Evolutionary conservation across 2,888 invertebrate genomes (phyloP), one percentile per base, ranked within the genome.

Genomic region (Pandemis corylana): DNA sequence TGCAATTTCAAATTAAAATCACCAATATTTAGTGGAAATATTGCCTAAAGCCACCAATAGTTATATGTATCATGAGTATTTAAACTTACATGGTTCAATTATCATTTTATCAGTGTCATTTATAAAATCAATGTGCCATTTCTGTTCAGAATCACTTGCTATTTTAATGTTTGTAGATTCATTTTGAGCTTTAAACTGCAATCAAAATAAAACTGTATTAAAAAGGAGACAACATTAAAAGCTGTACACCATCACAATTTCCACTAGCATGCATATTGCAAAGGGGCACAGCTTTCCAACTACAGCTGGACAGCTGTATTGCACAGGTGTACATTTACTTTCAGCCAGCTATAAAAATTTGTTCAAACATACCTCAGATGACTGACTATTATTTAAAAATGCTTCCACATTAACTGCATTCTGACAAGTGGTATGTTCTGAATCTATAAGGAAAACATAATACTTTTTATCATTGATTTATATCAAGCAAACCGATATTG

Each of bases 351-450:
- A 51, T 51, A n/a, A n/a, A 56, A 15, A 7, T 20, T 51, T n/a
- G 5, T n/a, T 51, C 15, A 15, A 15, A 56, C 20, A 65, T 53
- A 90, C 89, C 88, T 87, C 82, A 76, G 77, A 81, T 51, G 71
- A 75, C 51, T 78, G 76, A 77, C 79, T 82, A 76, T 80, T 79
- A 77, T 88, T 87, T 78, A 90, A 83, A 80, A 92, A 89, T 56
- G 90, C 87, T 77, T 91, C 90, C 79, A 91, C 83, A 82, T 90
- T 90, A 44, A 89, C 81, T 61, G 81, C 75, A 74, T 77, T 79
- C 68, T 84, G 83, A 61, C 80, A 81, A 66, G 79, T 75, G 70
- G 72, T 78, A 53, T 80, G 81, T 76, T 79, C 80, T 82, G 77
- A 79, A 72, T 76, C 90, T 91, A 82, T 72, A 84, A 86, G 66